Evolutionary conservation across 2,888 invertebrate genomes (phyloP), one percentile per base, ranked within the genome.

Genomic region (Aricia artaxerxes): DNA sequence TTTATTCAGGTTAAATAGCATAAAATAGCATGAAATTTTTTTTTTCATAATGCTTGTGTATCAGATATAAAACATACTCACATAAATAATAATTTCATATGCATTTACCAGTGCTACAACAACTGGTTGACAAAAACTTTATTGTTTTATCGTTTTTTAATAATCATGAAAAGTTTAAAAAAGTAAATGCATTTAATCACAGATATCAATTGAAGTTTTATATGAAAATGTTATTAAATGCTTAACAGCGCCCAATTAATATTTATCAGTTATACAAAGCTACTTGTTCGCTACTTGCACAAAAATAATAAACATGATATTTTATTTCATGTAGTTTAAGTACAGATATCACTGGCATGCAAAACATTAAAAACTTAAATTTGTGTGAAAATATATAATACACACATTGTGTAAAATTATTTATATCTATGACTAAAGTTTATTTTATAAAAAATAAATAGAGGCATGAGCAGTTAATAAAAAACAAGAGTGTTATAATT

Each of bases 121-220:
- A 24, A 24, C 24, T 24, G 24, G 24, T 24, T 24, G 24, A 24
- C 24, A 24, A 24, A 24, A 24, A 24, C 24, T 24, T 24, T 24
- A 24, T 24, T 24, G 24, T 24, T 24, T 24, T 24, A 24, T 24
- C 24, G 24, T 53, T 53, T 35, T 75, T 75, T 53, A 53, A 24
- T 31, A 31, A 64, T 7, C 24, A 64, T 11, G 49, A 9, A 53
- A 11, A 49, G 31, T 31, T 49, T 0, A 13, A 75, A 16, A 73
- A 75, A 16, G 6, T 75, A 75, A 76, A 76, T 76, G 57, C 57
- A 57, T 76, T 76, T 57, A 57, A 57, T 76, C 57, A 75, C 76
- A 76, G 38, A 6, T 49, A 9, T 9, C 11, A 49, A 31, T 11
- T 44, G 2, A 64, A 64, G 9, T 35, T 31, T 64, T 64, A 9